Base-by-base conservation (phyloP, 2,797 vertebrate genomes). In the Cryptoprocta ferox region DNA sequence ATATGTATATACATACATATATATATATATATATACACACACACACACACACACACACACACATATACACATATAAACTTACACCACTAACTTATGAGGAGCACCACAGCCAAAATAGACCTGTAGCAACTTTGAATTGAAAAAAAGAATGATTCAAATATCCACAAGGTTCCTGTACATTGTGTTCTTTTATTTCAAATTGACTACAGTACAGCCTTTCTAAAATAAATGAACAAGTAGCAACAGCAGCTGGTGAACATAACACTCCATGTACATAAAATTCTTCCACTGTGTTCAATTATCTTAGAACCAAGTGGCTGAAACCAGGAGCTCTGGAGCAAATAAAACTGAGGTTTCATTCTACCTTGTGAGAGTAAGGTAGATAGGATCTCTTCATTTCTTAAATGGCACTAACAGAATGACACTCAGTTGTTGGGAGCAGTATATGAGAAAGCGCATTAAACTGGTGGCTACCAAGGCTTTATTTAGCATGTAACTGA, bases 21-120 rank as follows among this genome's bases (percentile, higher is more conserved):
- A 37, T 16, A 73, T 63, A 82, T 28, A 45, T 18, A 63, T 70
- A 70, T 13, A 50, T 21, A 6, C 30, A 30, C 30, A 7, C 42
- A 6, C 48, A 45, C 45, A 6, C 16, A 42, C 9, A 42, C 9
- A 42, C 9, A 32, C 11, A n/a, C n/a, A 2, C 5, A 16, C 5
- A 3, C 0, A 59, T 15, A 61, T 6, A 42, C 6, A 61, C 39
- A 84, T 19, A 32, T 14, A 32, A n/a, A 79, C 19, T 63, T 66
- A 82, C 2, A 63, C 50, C 2, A 65, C 12, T 86, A 48, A 26
- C 6, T 84, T 91, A 75, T 13, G 86, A 79, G 68, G 14, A 76
- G 75, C 19, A 91, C 28, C 16, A 65, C 97, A 91, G 82, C 70
- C 19, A 65, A 97, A 91, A 85, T 65, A 37, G 81, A 80, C 11